Evolutionary conservation across 2,888 invertebrate species (phyloP).

Genomic region (Venustoraphidia nigricollis): DNA sequence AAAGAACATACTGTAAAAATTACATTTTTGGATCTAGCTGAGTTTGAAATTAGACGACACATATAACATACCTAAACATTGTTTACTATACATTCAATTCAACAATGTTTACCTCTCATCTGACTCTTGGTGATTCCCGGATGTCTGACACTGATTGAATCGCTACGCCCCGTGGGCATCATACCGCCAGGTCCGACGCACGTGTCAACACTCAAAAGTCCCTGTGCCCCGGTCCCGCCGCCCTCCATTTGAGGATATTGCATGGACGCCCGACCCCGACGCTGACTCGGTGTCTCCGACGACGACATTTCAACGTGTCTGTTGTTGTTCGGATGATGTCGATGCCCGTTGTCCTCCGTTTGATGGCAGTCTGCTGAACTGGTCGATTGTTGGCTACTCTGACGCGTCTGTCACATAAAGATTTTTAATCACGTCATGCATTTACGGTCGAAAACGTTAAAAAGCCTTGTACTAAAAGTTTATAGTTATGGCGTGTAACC

Average conservation of each 20-base stretch:
- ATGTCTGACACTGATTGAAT: constrained; percentile 19
- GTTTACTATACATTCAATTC: neutral
- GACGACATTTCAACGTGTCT: neutral
- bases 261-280: neutral
- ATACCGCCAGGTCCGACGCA: constrained; percentile 9
- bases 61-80: neutral
- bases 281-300: neutral
- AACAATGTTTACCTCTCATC: constrained; percentile 53
- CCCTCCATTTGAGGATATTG: constrained; percentile 4
- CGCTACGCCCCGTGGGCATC: constrained; percentile 8
- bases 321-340: constrained; percentile 10
- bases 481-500: too few species aligned
- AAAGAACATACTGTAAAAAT: too few species aligned
- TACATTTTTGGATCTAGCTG: too few species aligned
- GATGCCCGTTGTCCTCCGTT: constrained; percentile 7
- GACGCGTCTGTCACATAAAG: constrained; percentile 21
- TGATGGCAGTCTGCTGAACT: constrained; percentile 9
- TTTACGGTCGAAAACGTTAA: too few species aligned
- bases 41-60: too few species aligned
- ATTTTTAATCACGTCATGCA: too few species aligned
- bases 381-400: constrained; percentile 18
- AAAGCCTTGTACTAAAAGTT: too few species aligned
- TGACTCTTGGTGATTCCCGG: constrained; percentile 48
- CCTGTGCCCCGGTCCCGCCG: constrained; percentile 4
- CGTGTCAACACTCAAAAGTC: constrained; percentile 4